These are phyloP conservation scores for Leptosomus discolor DNA, from an alignment of 2,113 vertebrate species.

Conservation along the genomic window DNA sequence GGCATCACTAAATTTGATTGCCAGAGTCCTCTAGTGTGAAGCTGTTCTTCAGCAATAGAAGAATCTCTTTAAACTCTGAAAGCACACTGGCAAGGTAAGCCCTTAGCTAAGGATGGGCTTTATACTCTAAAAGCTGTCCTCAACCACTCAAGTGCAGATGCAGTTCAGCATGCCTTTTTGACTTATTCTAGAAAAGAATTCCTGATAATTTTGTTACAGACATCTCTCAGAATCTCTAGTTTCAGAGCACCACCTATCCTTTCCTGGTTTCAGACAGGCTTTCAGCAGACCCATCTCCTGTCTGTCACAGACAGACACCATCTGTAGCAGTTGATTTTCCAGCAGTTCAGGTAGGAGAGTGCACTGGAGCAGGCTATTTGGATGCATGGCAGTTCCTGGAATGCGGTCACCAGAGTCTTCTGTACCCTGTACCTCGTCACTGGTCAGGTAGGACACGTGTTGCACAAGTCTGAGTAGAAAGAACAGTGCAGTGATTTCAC, in stretches of 20 bases:
- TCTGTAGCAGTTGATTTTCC: neutral
- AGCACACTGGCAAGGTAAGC: neutral
- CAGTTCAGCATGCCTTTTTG: neutral
- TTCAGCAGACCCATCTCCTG: neutral
- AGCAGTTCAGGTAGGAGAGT: neutral
- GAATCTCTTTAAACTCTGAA: neutral
- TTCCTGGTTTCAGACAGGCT: neutral
- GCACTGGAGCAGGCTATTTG: neutral
- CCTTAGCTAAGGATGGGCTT: neutral
- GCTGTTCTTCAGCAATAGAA: neutral
- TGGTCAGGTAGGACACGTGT: accelerated
- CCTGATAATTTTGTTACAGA: neutral
- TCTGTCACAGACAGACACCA: neutral
- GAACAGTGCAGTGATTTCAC: neutral
- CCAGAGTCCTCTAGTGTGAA: neutral
- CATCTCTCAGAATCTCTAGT: neutral
- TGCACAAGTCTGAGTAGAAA: neutral
- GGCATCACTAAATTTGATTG: neutral
- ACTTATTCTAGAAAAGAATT: neutral
- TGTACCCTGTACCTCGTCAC: neutral
- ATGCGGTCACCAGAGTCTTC: neutral
- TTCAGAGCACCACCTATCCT: neutral
- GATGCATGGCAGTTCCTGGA: neutral
- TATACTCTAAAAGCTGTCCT: neutral
- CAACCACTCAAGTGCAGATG: neutral